Percentiles rank a stretch among this genome's conserved stretches.
Evolutionary conservation across 2,113 vertebrate genomes (phyloP).

Genomic region (Symphodus melops): DNA sequence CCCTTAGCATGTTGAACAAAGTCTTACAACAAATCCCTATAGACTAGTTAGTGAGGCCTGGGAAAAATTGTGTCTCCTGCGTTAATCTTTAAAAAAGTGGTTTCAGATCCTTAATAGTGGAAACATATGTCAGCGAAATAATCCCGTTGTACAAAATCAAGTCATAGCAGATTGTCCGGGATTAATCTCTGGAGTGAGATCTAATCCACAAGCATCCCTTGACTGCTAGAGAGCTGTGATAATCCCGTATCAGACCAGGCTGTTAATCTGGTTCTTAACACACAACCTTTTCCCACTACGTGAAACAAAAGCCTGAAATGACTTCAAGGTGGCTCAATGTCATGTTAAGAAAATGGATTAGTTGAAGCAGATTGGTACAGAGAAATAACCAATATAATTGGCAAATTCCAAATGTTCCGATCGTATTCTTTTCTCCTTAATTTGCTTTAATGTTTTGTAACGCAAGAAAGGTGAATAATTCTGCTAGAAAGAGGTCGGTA

Average conservation of each 20-base stretch:
- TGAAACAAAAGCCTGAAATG: constrained; percentile 3
- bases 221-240: constrained; percentile 40
- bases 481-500: constrained; percentile 12
- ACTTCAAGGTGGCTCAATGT: constrained; percentile 54
- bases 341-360: constrained; percentile 15
- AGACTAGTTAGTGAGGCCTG: constrained; percentile 2
- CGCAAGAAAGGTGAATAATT: constrained; percentile 23
- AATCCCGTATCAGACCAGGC: constrained; percentile 63
- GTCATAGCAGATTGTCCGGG: constrained; percentile 54
- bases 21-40: background rate
- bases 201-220: constrained; percentile 56
- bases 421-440: constrained; percentile 23
- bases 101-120: constrained; percentile 37
- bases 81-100: constrained; percentile 28
- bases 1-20: background rate
- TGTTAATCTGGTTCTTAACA: constrained; percentile 58
- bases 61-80: background rate
- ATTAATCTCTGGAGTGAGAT: constrained; percentile 68
- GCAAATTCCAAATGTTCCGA: background rate
- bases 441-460: constrained; percentile 19
- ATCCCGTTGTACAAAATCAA: constrained; percentile 61
- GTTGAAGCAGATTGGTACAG: background rate
- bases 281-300: constrained; percentile 18
- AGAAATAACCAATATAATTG: constrained; percentile 11
- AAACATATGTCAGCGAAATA: constrained; percentile 57